These are phyloP conservation scores for Agrotis clavis DNA, from an alignment of 2,888 invertebrate species.

Conservation along the genomic window DNA sequence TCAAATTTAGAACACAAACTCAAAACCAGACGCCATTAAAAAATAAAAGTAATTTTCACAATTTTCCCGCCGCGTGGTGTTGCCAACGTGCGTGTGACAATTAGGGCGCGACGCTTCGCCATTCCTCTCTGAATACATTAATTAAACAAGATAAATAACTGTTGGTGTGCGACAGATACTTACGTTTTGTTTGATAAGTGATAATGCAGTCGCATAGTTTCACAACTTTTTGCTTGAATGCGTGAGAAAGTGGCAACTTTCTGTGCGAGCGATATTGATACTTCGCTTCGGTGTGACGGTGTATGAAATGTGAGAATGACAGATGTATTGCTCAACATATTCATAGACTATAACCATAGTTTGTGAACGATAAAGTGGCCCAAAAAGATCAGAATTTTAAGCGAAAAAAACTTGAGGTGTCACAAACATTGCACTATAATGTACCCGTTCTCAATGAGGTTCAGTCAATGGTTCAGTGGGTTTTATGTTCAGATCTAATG, in stretches of 20 bases:
- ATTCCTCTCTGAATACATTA: slow-evolving; percentile 65
- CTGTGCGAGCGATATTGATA: slow-evolving; percentile 48
- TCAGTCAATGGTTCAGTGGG: no score
- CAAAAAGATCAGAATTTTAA: neutral
- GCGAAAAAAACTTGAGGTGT: neutral
- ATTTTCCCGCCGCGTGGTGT: slow-evolving; percentile 58
- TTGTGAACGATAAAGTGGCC: neutral
- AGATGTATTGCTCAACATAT: slow-evolving; percentile 23
- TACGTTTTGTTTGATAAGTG: slow-evolving; percentile 55
- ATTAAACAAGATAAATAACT: slow-evolving; percentile 69
- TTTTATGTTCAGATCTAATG: neutral
- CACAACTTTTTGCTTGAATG: slow-evolving; percentile 49
- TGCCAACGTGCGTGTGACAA: slow-evolving; percentile 69
- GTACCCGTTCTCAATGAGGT: no score
- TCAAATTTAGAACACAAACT: slow-evolving; percentile 13
- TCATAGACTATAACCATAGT: neutral
- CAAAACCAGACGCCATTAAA: slow-evolving; percentile 23
- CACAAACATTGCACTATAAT: no score
- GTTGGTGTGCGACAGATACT: slow-evolving; percentile 53
- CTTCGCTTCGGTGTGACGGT: slow-evolving; percentile 1
- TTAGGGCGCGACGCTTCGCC: slow-evolving; percentile 78
- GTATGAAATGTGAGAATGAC: slow-evolving; percentile 28
- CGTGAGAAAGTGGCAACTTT: slow-evolving; percentile 60
- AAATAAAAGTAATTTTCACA: slow-evolving; percentile 60
- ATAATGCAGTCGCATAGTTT: slow-evolving; percentile 58